Percentiles rank a stretch among this genome's conserved stretches.
Evolutionary conservation across 2,113 vertebrate genomes (phyloP).

Genomic region (Rutilus rutilus): DNA sequence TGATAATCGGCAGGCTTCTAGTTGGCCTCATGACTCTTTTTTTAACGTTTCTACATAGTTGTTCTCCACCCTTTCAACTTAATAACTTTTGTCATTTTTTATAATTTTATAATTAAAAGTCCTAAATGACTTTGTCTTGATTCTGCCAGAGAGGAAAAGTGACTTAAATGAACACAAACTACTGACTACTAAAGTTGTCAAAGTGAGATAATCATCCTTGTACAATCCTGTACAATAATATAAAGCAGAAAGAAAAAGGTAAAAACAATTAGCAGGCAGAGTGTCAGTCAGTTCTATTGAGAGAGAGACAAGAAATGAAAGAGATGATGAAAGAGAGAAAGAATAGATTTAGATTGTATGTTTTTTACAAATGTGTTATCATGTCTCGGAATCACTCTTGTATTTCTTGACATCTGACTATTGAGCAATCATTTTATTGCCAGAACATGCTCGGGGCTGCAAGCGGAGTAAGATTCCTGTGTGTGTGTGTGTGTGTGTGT

Average conservation of each 20-base stretch:
- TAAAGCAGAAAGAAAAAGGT: too few species aligned
- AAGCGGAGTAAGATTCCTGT: background rate
- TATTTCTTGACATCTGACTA: background rate
- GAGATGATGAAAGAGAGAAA: background rate
- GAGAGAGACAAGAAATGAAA: background rate
- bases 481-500: constrained; percentile 29
- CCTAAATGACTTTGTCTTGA: background rate
- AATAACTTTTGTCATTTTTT: background rate
- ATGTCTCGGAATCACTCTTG: background rate
- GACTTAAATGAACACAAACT: too few species aligned
- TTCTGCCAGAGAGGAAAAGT: too few species aligned
- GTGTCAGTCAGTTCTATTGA: background rate
- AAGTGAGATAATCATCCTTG: too few species aligned
- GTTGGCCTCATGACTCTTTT: background rate
- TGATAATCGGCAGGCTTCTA: background rate
- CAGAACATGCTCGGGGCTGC: constrained; percentile 2
- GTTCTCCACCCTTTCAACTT: background rate
- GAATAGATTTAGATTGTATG: background rate
- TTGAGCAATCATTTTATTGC: constrained; percentile 32
- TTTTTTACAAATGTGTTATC: background rate
- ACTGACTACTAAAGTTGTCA: too few species aligned
- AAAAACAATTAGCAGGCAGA: too few species aligned
- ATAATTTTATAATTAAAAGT: too few species aligned
- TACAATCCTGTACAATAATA: too few species aligned
- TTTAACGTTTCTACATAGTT: background rate